phyloP scores from a whole-genome alignment of 2,888 invertebrate species.

The Hoplodrina blanda region DNA sequence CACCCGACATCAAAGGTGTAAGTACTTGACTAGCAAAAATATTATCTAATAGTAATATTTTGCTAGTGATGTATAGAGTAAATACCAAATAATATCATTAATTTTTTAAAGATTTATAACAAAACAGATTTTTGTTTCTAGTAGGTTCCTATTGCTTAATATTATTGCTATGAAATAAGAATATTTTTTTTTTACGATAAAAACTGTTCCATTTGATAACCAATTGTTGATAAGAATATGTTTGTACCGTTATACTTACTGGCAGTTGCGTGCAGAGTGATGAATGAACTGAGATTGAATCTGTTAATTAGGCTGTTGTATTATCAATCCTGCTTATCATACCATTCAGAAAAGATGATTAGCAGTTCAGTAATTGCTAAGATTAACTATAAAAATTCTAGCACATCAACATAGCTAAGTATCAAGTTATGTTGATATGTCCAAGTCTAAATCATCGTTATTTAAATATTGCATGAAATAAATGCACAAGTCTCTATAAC shows the following conservation, averaged over 20 bases:
- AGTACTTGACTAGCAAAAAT: too few species aligned
- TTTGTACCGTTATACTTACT: neutral
- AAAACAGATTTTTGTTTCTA: neutral
- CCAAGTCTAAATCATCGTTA: neutral
- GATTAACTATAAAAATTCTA: neutral
- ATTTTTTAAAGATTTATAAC: neutral
- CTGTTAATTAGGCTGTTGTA: neutral
- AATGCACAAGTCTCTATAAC: neutral
- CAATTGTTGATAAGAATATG: constrained; percentile 14
- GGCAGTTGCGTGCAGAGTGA: neutral
- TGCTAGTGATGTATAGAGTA: too few species aligned
- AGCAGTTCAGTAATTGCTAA: neutral
- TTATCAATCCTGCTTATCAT: neutral
- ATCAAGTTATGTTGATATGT: too few species aligned
- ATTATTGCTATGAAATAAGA: neutral
- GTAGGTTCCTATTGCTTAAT: neutral
- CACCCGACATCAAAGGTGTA: too few species aligned
- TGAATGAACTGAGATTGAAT: neutral
- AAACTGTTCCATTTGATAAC: neutral
- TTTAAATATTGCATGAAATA: neutral
- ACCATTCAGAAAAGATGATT: constrained; percentile 3
- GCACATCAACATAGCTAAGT: too few species aligned
- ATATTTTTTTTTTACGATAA: constrained; percentile 8
- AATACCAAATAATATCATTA: too few species aligned
- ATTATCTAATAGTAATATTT: too few species aligned